Conservation (phyloP, 2,797 vertebrate species). For the Gastrophryne carolinensis region DNA sequence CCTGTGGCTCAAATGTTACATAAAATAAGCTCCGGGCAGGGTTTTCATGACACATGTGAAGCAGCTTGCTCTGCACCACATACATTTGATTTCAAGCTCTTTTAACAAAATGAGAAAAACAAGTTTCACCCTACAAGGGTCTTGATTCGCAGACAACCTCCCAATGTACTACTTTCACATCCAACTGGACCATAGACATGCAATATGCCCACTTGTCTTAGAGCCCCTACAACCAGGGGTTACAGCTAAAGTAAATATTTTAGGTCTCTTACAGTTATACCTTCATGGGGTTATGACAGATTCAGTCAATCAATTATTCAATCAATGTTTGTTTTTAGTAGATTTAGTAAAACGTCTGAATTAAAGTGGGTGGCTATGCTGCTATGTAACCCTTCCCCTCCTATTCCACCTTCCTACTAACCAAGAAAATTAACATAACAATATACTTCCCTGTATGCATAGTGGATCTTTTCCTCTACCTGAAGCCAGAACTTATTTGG, state of each 20-base stretch:
- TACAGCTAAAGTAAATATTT: too few species aligned
- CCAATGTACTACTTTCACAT: conserved; percentile 43
- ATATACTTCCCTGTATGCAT: too few species aligned
- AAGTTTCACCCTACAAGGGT: conserved; percentile 39
- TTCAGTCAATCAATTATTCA: too few species aligned
- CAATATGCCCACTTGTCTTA: not conserved
- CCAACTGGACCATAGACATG: conserved; percentile 46
- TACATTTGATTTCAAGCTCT: conserved; percentile 33
- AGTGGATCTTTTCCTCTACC: too few species aligned
- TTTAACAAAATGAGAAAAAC: conserved; percentile 24
- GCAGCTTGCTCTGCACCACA: not conserved
- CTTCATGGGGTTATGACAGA: not conserved
- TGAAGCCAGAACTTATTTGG: too few species aligned
- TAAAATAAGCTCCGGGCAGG: not conserved
- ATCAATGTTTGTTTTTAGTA: too few species aligned
- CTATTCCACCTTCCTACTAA: too few species aligned
- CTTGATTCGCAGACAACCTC: conserved; percentile 31
- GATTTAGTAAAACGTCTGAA: too few species aligned
- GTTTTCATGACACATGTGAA: conserved; percentile 5
- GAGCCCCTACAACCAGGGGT: not conserved
- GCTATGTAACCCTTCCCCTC: too few species aligned
- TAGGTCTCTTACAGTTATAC: too few species aligned
- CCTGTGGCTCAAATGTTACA: conserved; percentile 13
- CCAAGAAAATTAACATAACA: too few species aligned
- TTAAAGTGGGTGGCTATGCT: too few species aligned